Percentiles rank a stretch among this genome's conserved stretches.
phyloP scores from a whole-genome alignment of 2,797 vertebrate genomes.

The Enteromius mattozi region DNA sequence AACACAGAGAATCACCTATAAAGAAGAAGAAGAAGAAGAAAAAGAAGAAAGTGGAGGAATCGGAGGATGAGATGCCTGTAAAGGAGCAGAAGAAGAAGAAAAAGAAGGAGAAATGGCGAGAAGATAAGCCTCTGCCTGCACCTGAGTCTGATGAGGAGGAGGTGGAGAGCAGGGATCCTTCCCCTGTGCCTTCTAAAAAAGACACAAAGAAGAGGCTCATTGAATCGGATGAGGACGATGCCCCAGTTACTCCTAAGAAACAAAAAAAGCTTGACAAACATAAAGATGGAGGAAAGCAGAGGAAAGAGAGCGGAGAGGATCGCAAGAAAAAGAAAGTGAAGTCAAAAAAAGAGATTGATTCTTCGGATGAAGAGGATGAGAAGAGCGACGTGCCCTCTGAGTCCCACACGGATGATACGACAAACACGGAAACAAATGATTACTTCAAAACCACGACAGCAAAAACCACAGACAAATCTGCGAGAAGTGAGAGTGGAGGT shows the following conservation, averaged over 20 bases:
- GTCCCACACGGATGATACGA: constrained; percentile 64
- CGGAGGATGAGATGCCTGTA: constrained; percentile 55
- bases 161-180: constrained; percentile 52
- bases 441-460: constrained; percentile 38
- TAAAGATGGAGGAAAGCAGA: constrained; percentile 76
- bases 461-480: constrained; percentile 64
- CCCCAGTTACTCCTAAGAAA: constrained; percentile 82
- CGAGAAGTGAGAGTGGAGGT: constrained; percentile 45
- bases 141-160: constrained; percentile 84
- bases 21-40: constrained; percentile 91
- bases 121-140: constrained; percentile 84
- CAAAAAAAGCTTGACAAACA: constrained; percentile 84
- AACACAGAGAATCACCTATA: constrained; percentile 70
- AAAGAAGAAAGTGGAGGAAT: constrained; percentile 70
- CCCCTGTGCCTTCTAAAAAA: constrained; percentile 57
- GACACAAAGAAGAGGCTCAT: constrained; percentile 84
- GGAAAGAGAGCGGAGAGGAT: constrained; percentile 78
- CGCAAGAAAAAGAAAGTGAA: constrained; percentile 83
- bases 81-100: constrained; percentile 85
- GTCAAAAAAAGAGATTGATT: constrained; percentile 68
- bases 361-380: constrained; percentile 71
- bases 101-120: constrained; percentile 80
- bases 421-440: constrained; percentile 45
- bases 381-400: constrained; percentile 74
- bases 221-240: constrained; percentile 80